Percentiles rank a stretch among this genome's conserved stretches.
These are phyloP conservation scores for Peromyscus nudipes DNA, from an alignment of 2,797 vertebrate species.

Conservation along the genomic window DNA sequence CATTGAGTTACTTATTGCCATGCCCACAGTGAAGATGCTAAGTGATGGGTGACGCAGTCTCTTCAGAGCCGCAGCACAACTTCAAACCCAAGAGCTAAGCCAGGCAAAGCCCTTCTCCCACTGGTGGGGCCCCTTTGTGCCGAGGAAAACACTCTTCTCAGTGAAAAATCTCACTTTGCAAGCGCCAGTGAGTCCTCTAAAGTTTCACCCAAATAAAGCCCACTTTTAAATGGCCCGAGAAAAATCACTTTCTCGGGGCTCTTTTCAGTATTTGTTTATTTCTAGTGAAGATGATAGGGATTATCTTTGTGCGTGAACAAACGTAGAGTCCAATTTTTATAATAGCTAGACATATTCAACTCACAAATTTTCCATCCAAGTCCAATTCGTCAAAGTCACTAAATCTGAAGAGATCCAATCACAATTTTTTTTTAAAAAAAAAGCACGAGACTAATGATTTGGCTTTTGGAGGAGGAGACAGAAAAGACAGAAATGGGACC, in stretches of 20 bases:
- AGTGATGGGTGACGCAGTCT: not conserved
- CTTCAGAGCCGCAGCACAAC: not conserved
- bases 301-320: not conserved
- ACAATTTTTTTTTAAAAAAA: not conserved
- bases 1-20: not conserved
- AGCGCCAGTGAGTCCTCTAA: not conserved
- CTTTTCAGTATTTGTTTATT: constrained; percentile 29
- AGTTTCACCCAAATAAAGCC: not conserved
- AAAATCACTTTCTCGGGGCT: not conserved
- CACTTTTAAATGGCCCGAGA: constrained; percentile 17
- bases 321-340: constrained; percentile 30
- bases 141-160: not conserved
- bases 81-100: not conserved
- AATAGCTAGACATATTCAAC: not conserved
- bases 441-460: constrained; percentile 39
- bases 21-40: not conserved
- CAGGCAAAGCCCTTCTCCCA: not conserved
- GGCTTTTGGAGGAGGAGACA: not conserved
- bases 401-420: constrained; percentile 23
- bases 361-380: constrained; percentile 35
- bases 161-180: constrained; percentile 2
- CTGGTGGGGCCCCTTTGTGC: not conserved
- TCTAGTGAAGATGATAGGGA: not conserved
- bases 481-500: not conserved
- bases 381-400: constrained; percentile 37